These are phyloP conservation scores for Antheraea assamensis DNA, from an alignment of 2,888 invertebrate species.

Conservation along the genomic window DNA sequence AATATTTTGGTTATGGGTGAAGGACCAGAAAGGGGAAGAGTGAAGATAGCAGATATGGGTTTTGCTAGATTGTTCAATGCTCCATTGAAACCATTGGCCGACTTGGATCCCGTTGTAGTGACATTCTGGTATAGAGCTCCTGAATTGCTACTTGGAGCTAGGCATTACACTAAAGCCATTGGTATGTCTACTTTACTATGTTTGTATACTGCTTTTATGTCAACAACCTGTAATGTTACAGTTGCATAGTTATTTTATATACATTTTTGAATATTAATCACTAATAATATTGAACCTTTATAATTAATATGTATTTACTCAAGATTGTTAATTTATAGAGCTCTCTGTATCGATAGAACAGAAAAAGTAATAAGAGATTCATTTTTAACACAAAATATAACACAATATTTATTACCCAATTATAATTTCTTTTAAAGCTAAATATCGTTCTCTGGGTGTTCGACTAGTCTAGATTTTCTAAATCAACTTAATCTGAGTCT, in stretches of 20 bases:
- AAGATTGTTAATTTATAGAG: too few relatives aligned
- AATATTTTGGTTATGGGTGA: slow-evolving; percentile 99
- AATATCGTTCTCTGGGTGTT: too few relatives aligned
- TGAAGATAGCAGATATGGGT: slow-evolving; percentile 99
- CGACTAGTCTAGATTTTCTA: too few relatives aligned
- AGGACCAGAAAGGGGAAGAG: slow-evolving; percentile 97
- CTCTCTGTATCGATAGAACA: too few relatives aligned
- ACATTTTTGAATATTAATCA: too few relatives aligned
- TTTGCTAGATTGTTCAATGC: slow-evolving; percentile 99
- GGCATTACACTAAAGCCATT: slow-evolving; percentile 99
- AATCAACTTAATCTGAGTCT: too few relatives aligned
- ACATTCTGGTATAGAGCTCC: slow-evolving; percentile 99
- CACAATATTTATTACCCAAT: too few relatives aligned
- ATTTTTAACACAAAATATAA: too few relatives aligned
- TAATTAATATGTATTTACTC: too few relatives aligned
- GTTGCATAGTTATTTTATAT: neutral
- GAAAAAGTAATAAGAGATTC: too few relatives aligned
- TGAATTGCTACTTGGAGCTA: slow-evolving; percentile 95
- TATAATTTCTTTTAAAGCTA: too few relatives aligned
- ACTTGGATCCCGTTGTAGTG: slow-evolving; percentile 99
- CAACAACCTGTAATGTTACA: neutral
- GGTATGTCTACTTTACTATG: slow-evolving; percentile 75
- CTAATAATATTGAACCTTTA: too few relatives aligned
- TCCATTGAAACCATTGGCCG: slow-evolving; percentile 97
- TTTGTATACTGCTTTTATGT: neutral